phyloP scores from a whole-genome alignment of 2,888 invertebrate genomes.

The Drosophila mimica region DNA sequence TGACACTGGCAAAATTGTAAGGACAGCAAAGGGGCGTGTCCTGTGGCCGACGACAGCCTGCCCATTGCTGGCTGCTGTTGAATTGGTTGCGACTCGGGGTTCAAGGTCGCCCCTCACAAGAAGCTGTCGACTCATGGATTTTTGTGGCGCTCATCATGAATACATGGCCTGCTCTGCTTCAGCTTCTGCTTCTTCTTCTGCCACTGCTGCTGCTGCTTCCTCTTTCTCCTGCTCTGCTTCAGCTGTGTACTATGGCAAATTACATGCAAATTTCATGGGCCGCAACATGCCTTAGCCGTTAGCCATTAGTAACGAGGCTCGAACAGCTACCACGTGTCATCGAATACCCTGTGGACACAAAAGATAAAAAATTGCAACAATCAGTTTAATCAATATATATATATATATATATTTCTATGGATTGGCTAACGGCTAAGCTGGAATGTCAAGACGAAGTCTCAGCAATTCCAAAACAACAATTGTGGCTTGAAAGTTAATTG shows the following conservation, averaged over 20 bases:
- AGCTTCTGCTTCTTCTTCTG: slow-evolving; percentile 2
- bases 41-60: not conserved
- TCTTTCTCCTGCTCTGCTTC: not conserved
- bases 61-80: not conserved
- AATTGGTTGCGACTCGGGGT: slow-evolving; percentile 34
- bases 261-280: slow-evolving; percentile 73
- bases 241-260: slow-evolving; percentile 40
- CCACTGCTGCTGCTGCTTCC: slow-evolving; percentile 1
- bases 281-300: slow-evolving; percentile 37
- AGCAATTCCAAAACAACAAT: not conserved
- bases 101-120: slow-evolving; percentile 59
- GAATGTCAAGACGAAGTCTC: not conserved
- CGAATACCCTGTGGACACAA: slow-evolving; percentile 39
- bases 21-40: slow-evolving; percentile 65
- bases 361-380: not conserved
- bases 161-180: slow-evolving; percentile 24
- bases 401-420: not conserved
- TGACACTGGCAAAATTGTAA: slow-evolving; percentile 42
- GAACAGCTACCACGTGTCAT: slow-evolving; percentile 19
- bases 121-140: slow-evolving; percentile 14
- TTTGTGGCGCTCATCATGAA: slow-evolving; percentile 28
- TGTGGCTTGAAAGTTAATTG: not conserved
- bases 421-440: not conserved
- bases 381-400: not conserved
- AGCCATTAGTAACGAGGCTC: slow-evolving; percentile 50